Evolutionary conservation across 2,888 invertebrate genomes (phyloP).

Genomic region (Cheilosia soror): DNA sequence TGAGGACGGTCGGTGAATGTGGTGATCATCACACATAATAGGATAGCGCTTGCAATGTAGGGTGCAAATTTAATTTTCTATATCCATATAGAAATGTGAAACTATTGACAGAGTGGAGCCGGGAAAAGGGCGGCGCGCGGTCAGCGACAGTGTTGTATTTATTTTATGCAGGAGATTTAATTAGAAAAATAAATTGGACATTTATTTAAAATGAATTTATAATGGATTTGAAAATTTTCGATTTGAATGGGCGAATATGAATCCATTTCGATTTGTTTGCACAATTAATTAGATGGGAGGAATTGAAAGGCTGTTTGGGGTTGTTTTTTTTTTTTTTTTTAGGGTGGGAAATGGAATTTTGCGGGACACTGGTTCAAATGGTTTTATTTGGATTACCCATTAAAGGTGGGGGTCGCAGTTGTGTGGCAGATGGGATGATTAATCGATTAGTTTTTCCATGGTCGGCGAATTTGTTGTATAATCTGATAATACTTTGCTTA

Average conservation of each 20-base stretch:
- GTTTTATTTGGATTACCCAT: constrained; percentile 2
- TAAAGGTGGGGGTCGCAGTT: not conserved
- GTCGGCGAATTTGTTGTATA: too few relatives aligned
- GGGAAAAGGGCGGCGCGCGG: not conserved
- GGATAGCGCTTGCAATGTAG: constrained; percentile 25
- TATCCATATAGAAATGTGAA: constrained; percentile 4
- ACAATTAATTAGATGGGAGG: constrained; percentile 57
- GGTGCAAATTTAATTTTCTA: constrained; percentile 60
- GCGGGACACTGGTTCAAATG: not conserved
- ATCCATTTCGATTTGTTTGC: constrained; percentile 59
- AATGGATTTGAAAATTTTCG: constrained; percentile 45
- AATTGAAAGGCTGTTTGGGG: not conserved
- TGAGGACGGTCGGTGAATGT: constrained; percentile 45
- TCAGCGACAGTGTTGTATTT: not conserved
- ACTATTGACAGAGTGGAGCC: constrained; percentile 27
- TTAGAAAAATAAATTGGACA: constrained; percentile 73
- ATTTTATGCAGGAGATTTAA: constrained; percentile 67
- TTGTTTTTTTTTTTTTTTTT: not conserved
- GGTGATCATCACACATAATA: constrained; percentile 73
- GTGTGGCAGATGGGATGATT: constrained; percentile 1
- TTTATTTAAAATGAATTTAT: constrained; percentile 72
- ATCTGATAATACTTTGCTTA: too few relatives aligned
- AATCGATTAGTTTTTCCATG: constrained; percentile 1
- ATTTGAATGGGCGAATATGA: constrained; percentile 41
- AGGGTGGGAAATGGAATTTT: constrained; percentile 1